Percentiles rank a stretch among this genome's conserved stretches.
These are phyloP conservation scores for Ispidina lecontei DNA, from an alignment of 2,797 vertebrate species.

Conservation along the genomic window DNA sequence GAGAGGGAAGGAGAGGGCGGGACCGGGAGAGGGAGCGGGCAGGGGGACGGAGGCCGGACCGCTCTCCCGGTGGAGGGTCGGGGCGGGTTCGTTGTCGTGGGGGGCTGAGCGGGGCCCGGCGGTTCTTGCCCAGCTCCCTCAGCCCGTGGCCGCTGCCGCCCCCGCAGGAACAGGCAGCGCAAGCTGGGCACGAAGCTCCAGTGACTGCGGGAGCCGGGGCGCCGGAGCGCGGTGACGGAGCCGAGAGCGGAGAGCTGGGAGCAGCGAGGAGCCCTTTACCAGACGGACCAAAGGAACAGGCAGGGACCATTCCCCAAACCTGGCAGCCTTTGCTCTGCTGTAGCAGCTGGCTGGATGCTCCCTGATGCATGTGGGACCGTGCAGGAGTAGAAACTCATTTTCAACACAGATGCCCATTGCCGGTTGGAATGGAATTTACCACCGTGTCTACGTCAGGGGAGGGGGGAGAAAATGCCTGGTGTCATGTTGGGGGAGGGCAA, in stretches of 20 bases:
- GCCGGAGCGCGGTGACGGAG: constrained; percentile 51
- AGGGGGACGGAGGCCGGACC: too few relatives aligned
- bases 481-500: constrained; percentile 57
- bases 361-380: constrained; percentile 90
- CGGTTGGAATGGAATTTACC: constrained; percentile 50
- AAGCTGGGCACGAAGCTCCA: constrained; percentile 98
- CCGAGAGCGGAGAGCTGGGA: constrained; percentile 71
- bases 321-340: constrained; percentile 83
- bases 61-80: too few relatives aligned
- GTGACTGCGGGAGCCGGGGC: constrained; percentile 79
- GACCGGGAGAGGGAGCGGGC: too few relatives aligned
- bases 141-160: not conserved
- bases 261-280: constrained; percentile 81
- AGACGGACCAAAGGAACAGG: constrained; percentile 84
- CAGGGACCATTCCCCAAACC: constrained; percentile 79
- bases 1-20: too few relatives aligned
- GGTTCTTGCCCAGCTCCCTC: not conserved
- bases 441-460: constrained; percentile 69
- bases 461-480: constrained; percentile 59
- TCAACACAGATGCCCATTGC: constrained; percentile 83
- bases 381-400: constrained; percentile 87
- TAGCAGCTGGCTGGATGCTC: constrained; percentile 84
- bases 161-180: constrained; percentile 94
- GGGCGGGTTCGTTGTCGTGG: too few relatives aligned
- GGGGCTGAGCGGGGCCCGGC: too few relatives aligned